Conservation (phyloP, 2,113 vertebrate genomes). For the Tor tambroides region DNA sequence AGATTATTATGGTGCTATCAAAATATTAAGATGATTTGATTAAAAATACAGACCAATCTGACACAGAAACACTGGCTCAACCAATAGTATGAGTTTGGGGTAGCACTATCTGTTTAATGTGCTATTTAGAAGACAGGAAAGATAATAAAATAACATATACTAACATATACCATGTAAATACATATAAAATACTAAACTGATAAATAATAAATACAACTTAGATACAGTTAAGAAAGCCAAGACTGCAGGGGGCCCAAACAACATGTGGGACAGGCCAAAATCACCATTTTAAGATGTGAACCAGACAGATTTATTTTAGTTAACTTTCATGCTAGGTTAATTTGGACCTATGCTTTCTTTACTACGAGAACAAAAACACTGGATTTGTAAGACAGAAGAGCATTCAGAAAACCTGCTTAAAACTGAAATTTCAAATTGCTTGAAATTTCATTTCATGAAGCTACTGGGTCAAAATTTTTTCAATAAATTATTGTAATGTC, state of each 20-base stretch:
- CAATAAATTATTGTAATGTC: neutral
- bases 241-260: too few relatives aligned
- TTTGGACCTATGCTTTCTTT: too few relatives aligned
- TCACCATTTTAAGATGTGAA: too few relatives aligned
- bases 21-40: neutral
- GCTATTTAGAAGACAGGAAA: neutral
- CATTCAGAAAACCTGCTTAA: neutral
- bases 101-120: neutral
- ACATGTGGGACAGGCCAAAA: too few relatives aligned
- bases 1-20: neutral
- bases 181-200: too few relatives aligned
- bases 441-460: neutral
- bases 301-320: too few relatives aligned
- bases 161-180: too few relatives aligned
- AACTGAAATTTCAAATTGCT: neutral
- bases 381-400: neutral
- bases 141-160: too few relatives aligned
- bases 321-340: too few relatives aligned
- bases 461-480: neutral
- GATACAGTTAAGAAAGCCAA: too few relatives aligned
- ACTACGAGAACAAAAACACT: neutral
- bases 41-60: neutral
- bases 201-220: too few relatives aligned
- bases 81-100: neutral
- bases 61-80: neutral